Evolutionary conservation across 1,140 invertebrate species (phyloP), one percentile per base, ranked within the genome.

Genomic region (Venustaconcha ellipsiformis): DNA sequence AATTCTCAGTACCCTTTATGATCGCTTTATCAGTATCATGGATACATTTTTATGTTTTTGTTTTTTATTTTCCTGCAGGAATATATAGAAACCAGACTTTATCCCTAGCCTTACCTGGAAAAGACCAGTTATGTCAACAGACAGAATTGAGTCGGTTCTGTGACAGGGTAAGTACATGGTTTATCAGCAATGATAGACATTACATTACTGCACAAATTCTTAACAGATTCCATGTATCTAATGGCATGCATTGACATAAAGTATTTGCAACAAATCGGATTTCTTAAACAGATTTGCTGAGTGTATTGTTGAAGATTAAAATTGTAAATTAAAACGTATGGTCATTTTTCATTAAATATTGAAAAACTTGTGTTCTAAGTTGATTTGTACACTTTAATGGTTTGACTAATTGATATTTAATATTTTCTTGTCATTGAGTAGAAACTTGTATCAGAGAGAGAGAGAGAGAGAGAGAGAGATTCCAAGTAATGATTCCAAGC

Each of bases 41-140:
- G 26, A 26, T 20, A 20, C 30, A 57, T 12, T n/a, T 14, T 14
- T n/a, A 56, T 55, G 37, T 67, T 23, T 37, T 26, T 14, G 48
- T 67, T 60, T 63, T 26, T 64, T 63, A 15, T 73, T 70, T 0
- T 70, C 57, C 74, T 80, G 2, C 72, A 88, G 87, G 87, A 78
- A 80, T 88, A 20, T 88, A 88, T 69, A 83, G 85, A 70, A 83
- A 84, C 67, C 76, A 80, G 14, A 82, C 70, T 30, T 82, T 79
- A 30, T 59, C 77, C 20, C 60, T 78, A 37, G 64, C 79, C 37
- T 48, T 48, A 23, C 79, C 82, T 6, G 84, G 84, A 13, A 78
- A 78, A 48, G 84, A 88, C 56, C 37, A 75, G 37, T 64, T 87
- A 18, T 89, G 85, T 81, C 80, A 82, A 64, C 74, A 83, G 26